phyloP scores from a whole-genome alignment of 1,140 invertebrate genomes.

The Macrostomum lignano region DNA sequence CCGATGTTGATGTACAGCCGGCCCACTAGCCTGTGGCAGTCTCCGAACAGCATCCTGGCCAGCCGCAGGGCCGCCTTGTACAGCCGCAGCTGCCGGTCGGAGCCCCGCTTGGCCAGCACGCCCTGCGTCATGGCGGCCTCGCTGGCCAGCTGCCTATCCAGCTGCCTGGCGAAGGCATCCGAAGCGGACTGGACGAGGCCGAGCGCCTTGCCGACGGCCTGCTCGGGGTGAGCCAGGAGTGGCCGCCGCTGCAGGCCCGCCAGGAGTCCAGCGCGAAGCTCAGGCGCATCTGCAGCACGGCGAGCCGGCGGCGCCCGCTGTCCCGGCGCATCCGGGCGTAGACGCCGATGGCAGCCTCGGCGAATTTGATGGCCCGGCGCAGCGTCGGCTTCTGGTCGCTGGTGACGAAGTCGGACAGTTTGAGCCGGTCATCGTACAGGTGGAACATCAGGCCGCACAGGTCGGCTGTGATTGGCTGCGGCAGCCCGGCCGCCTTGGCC shows the following conservation, averaged over 20 bases:
- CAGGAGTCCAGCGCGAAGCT: conserved; percentile 27
- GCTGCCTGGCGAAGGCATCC: no score
- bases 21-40: conserved; percentile 20
- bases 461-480: no score
- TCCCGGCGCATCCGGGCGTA: no score
- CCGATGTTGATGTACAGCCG: conserved; percentile 21
- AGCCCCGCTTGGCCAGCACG: conserved; percentile 18
- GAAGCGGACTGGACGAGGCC: no score
- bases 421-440: no score
- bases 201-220: no score
- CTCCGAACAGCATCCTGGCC: conserved; percentile 22
- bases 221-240: no score
- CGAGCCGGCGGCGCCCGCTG: no score
- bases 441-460: no score
- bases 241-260: conserved; percentile 16
- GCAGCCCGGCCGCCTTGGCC: no score
- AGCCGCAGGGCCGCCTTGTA: conserved; percentile 23
- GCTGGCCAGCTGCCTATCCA: no score
- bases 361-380: conserved; percentile 20
- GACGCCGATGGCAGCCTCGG: conserved; percentile 20
- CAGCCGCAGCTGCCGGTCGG: conserved; percentile 20
- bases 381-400: conserved; percentile 21
- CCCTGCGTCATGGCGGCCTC: conserved; percentile 26
- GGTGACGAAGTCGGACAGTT: conserved; percentile 24
- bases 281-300: conserved; percentile 21